These are phyloP conservation scores for Ochropleura plecta DNA, from an alignment of 2,888 invertebrate genomes.

Conservation along the genomic window DNA sequence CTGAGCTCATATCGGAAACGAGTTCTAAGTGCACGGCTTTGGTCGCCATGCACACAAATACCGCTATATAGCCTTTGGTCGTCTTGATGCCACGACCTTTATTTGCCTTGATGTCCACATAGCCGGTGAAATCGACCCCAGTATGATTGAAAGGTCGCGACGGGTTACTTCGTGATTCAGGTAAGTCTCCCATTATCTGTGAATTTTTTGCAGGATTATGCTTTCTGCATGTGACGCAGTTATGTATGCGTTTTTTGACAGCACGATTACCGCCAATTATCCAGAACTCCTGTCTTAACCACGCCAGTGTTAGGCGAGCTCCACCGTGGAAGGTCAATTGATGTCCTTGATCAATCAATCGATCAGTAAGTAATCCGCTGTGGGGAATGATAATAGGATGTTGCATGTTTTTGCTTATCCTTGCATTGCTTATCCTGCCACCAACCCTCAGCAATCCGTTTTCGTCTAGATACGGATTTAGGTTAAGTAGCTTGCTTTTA, in stretches of 20 bases:
- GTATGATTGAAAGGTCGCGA: neutral
- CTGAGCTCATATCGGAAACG: too few relatives aligned
- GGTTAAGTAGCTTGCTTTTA: neutral
- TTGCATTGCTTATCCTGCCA: neutral
- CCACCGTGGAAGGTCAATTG: conserved; percentile 1
- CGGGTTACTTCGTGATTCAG: neutral
- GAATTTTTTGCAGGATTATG: neutral
- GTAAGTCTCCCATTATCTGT: conserved; percentile 11
- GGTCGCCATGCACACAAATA: conserved; percentile 21
- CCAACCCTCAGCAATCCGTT: conserved; percentile 5
- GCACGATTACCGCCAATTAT: neutral
- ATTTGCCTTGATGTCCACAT: neutral
- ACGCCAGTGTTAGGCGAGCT: neutral
- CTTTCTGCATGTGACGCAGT: neutral
- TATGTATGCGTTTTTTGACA: conserved; percentile 1
- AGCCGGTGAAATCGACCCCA: neutral
- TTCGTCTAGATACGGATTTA: conserved; percentile 3
- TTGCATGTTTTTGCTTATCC: neutral
- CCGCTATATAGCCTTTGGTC: conserved; percentile 8
- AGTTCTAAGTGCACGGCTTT: conserved; percentile 13
- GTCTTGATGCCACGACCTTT: neutral
- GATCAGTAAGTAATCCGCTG: neutral
- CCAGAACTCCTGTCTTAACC: conserved; percentile 2
- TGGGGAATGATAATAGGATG: conserved; percentile 5
- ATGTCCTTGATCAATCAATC: neutral